phyloP scores from a whole-genome alignment of 1,140 invertebrate species.

The Harpegnathos saltator region DNA sequence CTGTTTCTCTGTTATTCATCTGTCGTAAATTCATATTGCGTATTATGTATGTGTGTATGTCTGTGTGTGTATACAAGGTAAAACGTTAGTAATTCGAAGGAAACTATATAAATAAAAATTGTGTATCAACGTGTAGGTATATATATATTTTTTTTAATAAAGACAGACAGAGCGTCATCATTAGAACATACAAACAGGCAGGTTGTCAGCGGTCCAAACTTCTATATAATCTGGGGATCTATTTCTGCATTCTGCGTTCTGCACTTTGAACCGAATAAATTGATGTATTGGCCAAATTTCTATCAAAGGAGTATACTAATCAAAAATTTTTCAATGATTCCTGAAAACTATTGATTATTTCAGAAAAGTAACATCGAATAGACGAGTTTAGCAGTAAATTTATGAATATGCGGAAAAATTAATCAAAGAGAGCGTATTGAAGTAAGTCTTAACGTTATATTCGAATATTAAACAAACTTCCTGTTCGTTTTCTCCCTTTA shows the following conservation, averaged over 20 bases:
- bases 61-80: conserved; percentile 62
- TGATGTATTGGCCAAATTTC: conserved; percentile 37
- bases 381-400: conserved; percentile 36
- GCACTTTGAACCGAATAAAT: conserved; percentile 43
- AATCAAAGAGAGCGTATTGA: conserved; percentile 40
- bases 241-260: conserved; percentile 25
- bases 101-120: conserved; percentile 80
- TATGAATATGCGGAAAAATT: conserved; percentile 30
- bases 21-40: conserved; percentile 59
- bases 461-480: conserved; percentile 59
- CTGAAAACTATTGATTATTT: conserved; percentile 46
- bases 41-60: too few species aligned
- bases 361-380: conserved; percentile 51
- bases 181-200: conserved; percentile 77
- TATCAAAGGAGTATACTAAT: conserved; percentile 48
- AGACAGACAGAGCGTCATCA: conserved; percentile 75
- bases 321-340: conserved; percentile 55
- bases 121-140: conserved; percentile 80
- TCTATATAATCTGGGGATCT: conserved; percentile 49
- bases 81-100: conserved; percentile 73
- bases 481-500: conserved; percentile 50
- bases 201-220: conserved; percentile 39
- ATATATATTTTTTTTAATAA: conserved; percentile 75
- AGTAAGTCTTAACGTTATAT: conserved; percentile 54
- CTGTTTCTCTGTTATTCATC: conserved; percentile 6